Evolutionary conservation across 1,140 invertebrate species (phyloP), one percentile per base, ranked within the genome.

Genomic region (Drosophila sp.): DNA sequence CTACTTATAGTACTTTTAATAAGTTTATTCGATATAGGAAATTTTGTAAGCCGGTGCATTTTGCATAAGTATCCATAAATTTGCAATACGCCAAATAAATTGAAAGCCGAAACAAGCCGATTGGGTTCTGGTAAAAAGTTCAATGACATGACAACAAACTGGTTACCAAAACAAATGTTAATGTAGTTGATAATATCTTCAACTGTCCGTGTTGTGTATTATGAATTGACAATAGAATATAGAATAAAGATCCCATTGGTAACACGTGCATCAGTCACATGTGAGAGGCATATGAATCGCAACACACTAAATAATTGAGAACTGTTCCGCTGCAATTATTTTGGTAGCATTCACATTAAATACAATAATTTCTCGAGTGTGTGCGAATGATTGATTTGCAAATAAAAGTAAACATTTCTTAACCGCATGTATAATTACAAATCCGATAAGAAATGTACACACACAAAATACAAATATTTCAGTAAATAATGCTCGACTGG

Each of bases 371-470:
- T 51, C n/a, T 58, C 36, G 21, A 43, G 56, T 61, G 51, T 46
- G 43, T 62, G 74, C 27, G 63, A 76, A 83, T 83, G 79, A 79
- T 51, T 83, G 79, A 79, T 51, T 61, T 76, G 80, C 53, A 29
- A 45, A 46, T 76, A 83, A 72, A 45, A 51, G 36, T 18, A 63
- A 34, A 50, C 32, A 54, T 9, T 46, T 32, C 43, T 48, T 3
- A 29, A 32, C 13, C 36, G 11, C 11, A 59, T 25, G 40, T 58
- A 34, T 56, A 86, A 84, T 87, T 75, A 50, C 61, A 36, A 50
- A 54, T 45, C 34, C 25, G 72, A 76, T 50, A 48, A 64, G 34
- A 75, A 62, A 29, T 25, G 46, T 45, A 65, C 46, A 8, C 1
- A 16, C 27, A 32, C 13, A 48, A 48, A 48, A 29, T 29, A 29